These are phyloP conservation scores for Paracyclopina nana DNA, from an alignment of 1,140 invertebrate genomes.

Conservation along the genomic window DNA sequence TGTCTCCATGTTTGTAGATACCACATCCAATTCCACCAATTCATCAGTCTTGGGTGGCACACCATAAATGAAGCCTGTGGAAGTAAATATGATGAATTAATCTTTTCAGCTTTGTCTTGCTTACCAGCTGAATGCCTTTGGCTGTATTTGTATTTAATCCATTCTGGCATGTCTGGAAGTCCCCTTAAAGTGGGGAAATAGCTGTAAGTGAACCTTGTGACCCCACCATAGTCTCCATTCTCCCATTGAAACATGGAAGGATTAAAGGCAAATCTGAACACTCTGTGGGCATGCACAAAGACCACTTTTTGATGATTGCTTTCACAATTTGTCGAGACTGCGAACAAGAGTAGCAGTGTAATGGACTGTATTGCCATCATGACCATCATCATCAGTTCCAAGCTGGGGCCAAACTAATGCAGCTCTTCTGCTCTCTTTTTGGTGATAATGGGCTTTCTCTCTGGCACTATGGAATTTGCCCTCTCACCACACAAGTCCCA, in stretches of 20 bases:
- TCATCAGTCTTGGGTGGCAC: neutral
- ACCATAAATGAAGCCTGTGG: neutral
- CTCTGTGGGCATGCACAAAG: too few species aligned
- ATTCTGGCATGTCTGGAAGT: neutral
- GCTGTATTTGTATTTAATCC: conserved; percentile 4
- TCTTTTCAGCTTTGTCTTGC: neutral
- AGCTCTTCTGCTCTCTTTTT: too few species aligned
- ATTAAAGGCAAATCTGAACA: conserved; percentile 3
- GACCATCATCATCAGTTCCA: too few species aligned
- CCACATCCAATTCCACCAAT: neutral
- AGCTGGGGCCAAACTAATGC: too few species aligned
- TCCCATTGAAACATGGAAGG: neutral
- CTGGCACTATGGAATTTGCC: too few species aligned
- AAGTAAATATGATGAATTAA: neutral
- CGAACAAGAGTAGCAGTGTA: too few species aligned
- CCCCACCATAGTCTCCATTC: neutral
- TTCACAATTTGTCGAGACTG: too few species aligned
- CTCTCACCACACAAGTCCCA: too few species aligned
- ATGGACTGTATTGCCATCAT: too few species aligned
- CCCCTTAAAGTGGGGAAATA: neutral
- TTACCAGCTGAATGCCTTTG: conserved; percentile 1
- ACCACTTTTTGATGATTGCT: too few species aligned
- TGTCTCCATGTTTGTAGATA: neutral
- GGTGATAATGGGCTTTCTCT: too few species aligned
- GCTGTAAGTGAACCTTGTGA: neutral